These are phyloP conservation scores for Uloborus plumipes DNA, from an alignment of 2,888 invertebrate genomes.

Conservation along the genomic window DNA sequence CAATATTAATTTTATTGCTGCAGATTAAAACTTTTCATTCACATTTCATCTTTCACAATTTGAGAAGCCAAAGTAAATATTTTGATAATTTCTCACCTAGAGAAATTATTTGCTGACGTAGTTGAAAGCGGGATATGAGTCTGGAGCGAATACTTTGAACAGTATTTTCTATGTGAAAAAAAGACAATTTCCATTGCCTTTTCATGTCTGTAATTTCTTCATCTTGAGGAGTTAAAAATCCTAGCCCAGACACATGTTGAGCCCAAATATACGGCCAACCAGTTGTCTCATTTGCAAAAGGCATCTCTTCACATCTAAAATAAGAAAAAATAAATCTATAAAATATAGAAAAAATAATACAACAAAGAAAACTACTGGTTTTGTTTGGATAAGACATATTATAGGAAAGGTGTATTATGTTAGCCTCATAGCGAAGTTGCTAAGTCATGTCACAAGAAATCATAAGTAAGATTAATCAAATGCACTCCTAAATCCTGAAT, in stretches of 20 bases:
- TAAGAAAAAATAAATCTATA: neutral
- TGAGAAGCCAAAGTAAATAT: too few species aligned
- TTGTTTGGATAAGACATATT: too few species aligned
- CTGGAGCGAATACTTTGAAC: conserved; percentile 82
- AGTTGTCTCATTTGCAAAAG: conserved; percentile 74
- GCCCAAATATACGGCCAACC: conserved; percentile 93
- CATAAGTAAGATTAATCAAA: too few species aligned
- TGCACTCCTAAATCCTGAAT: too few species aligned
- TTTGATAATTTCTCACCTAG: conserved; percentile 68
- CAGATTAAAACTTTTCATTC: too few species aligned
- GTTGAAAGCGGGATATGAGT: conserved; percentile 80
- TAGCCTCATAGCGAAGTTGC: too few species aligned
- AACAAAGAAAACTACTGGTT: too few species aligned
- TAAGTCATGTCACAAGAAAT: too few species aligned
- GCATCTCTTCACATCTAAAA: conserved; percentile 70
- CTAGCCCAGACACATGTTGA: conserved; percentile 88
- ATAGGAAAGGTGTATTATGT: too few species aligned
- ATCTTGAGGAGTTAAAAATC: conserved; percentile 75
- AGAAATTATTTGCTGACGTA: conserved; percentile 83
- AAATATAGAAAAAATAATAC: too few species aligned
- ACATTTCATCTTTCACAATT: too few species aligned
- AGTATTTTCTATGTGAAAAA: conserved; percentile 81
- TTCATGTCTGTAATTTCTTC: conserved; percentile 3
- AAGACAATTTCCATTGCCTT: conserved; percentile 73
- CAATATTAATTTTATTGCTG: too few species aligned